Evolutionary conservation across 2,888 invertebrate species (phyloP).

Genomic region (Melieria omissa): DNA sequence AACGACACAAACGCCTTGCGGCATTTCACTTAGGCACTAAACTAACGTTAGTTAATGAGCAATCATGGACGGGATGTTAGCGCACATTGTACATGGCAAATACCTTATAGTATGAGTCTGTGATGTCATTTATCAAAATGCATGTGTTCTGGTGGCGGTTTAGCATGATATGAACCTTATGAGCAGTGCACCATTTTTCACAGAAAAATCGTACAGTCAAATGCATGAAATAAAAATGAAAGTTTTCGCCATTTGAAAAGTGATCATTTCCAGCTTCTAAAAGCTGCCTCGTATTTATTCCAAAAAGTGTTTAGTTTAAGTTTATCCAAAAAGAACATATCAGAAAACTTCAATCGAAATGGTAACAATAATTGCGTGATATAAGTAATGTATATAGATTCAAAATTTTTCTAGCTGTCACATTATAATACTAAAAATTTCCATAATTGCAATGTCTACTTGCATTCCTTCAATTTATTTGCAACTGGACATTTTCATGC

Average conservation of each 20-base stretch:
- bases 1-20: too few relatives aligned
- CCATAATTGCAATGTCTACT: too few relatives aligned
- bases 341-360: too few relatives aligned
- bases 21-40: not conserved
- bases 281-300: too few relatives aligned
- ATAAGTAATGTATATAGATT: too few relatives aligned
- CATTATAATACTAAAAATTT: too few relatives aligned
- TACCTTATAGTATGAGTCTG: conserved; percentile 45
- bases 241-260: conserved; percentile 46
- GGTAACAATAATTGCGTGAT: too few relatives aligned
- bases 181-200: conserved; percentile 32
- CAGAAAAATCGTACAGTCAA: conserved; percentile 24
- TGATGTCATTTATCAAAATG: conserved; percentile 51
- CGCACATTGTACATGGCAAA: conserved; percentile 22
- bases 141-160: conserved; percentile 54
- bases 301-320: too few relatives aligned
- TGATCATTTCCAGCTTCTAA: conserved; percentile 41
- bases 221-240: conserved; percentile 12
- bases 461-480: too few relatives aligned
- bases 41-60: not conserved
- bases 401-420: too few relatives aligned
- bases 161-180: conserved; percentile 60
- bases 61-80: not conserved
- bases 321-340: too few relatives aligned
- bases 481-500: not conserved